Conservation (phyloP, 2,113 vertebrate species). For the Scophthalmus maximus region DNA sequence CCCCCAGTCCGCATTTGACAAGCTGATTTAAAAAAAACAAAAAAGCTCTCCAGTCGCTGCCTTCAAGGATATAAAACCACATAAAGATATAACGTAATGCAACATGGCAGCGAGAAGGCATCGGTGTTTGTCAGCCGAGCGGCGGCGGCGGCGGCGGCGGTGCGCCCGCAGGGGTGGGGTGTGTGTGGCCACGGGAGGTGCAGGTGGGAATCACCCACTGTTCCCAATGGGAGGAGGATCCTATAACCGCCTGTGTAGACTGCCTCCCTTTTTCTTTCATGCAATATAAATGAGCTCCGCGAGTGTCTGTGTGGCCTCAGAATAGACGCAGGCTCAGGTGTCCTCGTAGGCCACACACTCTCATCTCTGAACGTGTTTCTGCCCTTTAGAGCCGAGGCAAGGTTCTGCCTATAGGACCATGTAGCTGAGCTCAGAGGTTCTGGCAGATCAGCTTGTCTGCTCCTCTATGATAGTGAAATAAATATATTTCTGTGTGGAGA, state of each 20-base stretch:
- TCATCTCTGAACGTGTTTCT: conserved; percentile 38
- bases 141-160: too few relatives aligned
- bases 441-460: background rate
- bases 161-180: conserved; percentile 1
- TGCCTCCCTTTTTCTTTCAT: conserved; percentile 41
- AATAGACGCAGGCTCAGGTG: conserved; percentile 57
- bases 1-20: conserved; percentile 24
- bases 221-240: conserved; percentile 63
- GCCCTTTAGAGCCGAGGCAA: conserved; percentile 44
- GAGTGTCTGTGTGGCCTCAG: conserved; percentile 28
- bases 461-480: background rate
- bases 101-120: background rate
- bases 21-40: conserved; percentile 1
- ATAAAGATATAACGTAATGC: conserved; percentile 29
- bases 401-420: background rate
- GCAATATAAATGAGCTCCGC: conserved; percentile 61
- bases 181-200: conserved; percentile 5
- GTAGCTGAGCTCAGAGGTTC: background rate
- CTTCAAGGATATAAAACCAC: background rate
- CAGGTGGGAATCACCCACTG: conserved; percentile 52
- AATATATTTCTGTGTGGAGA: too few relatives aligned
- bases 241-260: conserved; percentile 44
- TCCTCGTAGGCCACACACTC: conserved; percentile 27
- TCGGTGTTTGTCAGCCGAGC: conserved; percentile 13
- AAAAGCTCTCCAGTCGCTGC: background rate